Base-by-base conservation (phyloP, 2,888 invertebrate genomes). In the Drosophila melanosoma region DNA sequence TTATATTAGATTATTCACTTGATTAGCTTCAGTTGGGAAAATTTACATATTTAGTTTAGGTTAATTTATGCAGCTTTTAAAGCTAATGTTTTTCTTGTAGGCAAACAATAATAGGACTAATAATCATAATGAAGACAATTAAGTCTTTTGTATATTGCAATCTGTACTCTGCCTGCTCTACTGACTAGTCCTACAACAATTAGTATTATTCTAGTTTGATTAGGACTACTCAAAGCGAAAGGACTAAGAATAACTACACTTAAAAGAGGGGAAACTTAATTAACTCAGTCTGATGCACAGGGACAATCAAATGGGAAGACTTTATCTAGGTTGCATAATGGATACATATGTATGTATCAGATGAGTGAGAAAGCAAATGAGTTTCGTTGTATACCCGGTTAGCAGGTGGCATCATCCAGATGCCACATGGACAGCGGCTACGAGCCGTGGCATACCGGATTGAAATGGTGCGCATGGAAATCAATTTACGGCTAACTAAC, bases 401-500 rank as follows among this genome's bases (percentile, higher is more conserved):
- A 38, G 62, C 54, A 45, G 54, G 54, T 54, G 23, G 23, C 23
- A 45, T 45, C 15, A 35, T 17, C 17, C 54, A 45, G 4, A 15
- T 23, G 45, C 45, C 23, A 4, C 23, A 23, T 66, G 51, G 56
- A 29, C 48, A 66, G 26, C 5, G 26, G n/a, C 40, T n/a, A 40
- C 20, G 17, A 51, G 49, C 12, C 36, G 20, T 20, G 15, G 32
- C 33, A 45, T 4, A 0, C 23, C 1, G 35, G 57, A 71, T 45
- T 51, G 63, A 29, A 49, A 40, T 32, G 38, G 56, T 33, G 61
- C 26, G 49, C 40, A 76, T 66, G 76, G 66, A 81, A 79, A 79
- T 72, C 78, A 77, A 81, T 77, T 79, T 72, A 62, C 68, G 69
- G 56, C 65, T 72, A 79, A 79, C 65, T 70, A 69, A 67, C 35